phyloP scores from a whole-genome alignment of 2,113 vertebrate genomes.

The Tricholaema leucomelas region DNA sequence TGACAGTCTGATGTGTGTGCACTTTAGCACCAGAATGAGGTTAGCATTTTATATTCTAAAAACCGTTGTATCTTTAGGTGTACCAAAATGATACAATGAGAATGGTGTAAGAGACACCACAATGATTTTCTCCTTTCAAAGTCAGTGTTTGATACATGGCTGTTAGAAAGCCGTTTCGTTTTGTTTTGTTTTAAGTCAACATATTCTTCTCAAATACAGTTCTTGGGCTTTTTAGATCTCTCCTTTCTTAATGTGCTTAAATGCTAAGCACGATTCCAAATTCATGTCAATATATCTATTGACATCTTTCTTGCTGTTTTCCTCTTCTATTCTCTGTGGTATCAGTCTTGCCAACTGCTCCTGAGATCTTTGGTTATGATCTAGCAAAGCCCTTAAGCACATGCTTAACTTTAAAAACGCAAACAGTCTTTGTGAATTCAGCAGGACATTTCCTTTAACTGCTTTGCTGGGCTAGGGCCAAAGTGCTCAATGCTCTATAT shows the following conservation, averaged over 20 bases:
- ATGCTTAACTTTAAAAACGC: constrained; percentile 63
- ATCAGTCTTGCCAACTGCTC: constrained; percentile 57
- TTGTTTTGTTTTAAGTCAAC: background rate
- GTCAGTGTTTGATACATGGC: background rate
- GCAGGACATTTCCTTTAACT: constrained; percentile 62
- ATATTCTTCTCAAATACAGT: background rate
- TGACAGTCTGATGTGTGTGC: fast-evolving
- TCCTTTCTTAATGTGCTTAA: constrained; percentile 12
- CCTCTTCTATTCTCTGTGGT: constrained; percentile 56
- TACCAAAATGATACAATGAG: background rate
- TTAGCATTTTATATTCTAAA: background rate
- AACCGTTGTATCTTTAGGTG: background rate
- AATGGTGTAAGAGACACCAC: background rate
- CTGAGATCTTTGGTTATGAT: constrained; percentile 66
- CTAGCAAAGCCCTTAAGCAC: constrained; percentile 68
- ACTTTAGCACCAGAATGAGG: background rate
- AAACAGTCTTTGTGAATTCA: constrained; percentile 65
- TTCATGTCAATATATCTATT: constrained; percentile 58
- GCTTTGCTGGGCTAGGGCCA: constrained; percentile 46
- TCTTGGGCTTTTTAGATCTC: constrained; percentile 35
- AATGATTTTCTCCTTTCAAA: constrained; percentile 7
- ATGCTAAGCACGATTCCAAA: constrained; percentile 60
- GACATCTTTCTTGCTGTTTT: constrained; percentile 64
- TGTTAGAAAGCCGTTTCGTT: background rate
- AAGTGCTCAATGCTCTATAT: constrained; percentile 5